Base-by-base conservation (phyloP, 2,888 invertebrate species). In the Eretmocerus hayati region DNA sequence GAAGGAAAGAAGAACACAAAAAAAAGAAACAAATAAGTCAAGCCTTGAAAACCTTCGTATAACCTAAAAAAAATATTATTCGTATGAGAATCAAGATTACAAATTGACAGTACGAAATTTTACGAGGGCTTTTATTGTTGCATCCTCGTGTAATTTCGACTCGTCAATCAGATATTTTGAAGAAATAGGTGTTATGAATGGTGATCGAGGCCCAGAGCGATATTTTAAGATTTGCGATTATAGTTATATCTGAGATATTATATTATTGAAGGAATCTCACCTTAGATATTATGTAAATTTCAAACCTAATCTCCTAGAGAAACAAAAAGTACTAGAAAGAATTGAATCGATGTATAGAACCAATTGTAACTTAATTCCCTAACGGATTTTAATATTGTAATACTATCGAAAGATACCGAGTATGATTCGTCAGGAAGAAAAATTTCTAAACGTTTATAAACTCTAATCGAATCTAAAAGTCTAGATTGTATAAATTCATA, bases 301-400 rank as follows among this genome's bases (percentile, higher is more conserved):
- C 43, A 52, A 46, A 50, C 15, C 36, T 44, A 23, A 42, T 42
- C 31, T 41, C 36, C 30, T 46, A 47, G 39, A 36, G n/a, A 42
- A 42, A 3, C 11, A 11, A 26, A 13, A 49, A 41, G 40, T 41
- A 38, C 18, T 33, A 33, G 42, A 47, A 18, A 26, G 32, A 47
- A 41, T 44, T 31, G 43, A 37, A 37, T 47, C 46, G 41, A 40
- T 50, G 49, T 47, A 46, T 53, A 49, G 53, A 53, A 53, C 47
- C 49, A 53, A 50, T 53, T 53, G 45, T 33, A 37, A 32, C 15
- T 49, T 21, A 38, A 51, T 51, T 51, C 44, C 41, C 38, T 41
- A 46, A 43, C 44, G 44, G 44, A 53, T 53, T 52, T 53, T 50
- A 53, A 41, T 47, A 52, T 22, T 48, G 32, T n/a, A n/a, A 9